A percentile compares a stretch with the other conserved stretches of the same genome.
Conservation (phyloP, 2,888 invertebrate genomes). For the Cantharis flavilabris region DNA sequence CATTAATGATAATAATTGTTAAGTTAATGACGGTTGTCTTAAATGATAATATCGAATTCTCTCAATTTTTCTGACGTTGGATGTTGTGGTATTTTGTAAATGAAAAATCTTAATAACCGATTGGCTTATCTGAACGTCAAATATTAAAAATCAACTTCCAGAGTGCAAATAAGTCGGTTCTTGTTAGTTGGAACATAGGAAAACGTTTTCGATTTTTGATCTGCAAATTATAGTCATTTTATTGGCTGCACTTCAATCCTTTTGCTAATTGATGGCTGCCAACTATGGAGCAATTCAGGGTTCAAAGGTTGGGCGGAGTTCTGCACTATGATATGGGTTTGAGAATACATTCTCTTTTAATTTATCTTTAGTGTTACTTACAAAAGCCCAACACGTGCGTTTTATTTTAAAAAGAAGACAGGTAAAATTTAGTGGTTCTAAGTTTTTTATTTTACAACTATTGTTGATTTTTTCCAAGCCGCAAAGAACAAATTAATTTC, state of each 20-base stretch:
- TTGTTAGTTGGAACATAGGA: background rate
- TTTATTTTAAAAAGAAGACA: background rate
- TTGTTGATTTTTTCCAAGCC: background rate
- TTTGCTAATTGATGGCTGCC: conserved; percentile 41
- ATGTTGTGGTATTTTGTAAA: background rate
- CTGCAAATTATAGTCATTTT: conserved; percentile 38
- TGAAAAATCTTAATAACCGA: conserved; percentile 17
- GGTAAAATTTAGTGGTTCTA: background rate
- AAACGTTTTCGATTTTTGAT: conserved; percentile 31
- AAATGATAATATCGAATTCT: background rate
- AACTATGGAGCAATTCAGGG: conserved; percentile 31
- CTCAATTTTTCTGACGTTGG: background rate
- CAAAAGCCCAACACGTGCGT: background rate
- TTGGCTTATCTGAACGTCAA: conserved; percentile 7
- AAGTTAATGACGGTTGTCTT: background rate
- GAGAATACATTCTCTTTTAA: background rate
- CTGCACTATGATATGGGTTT: conserved; percentile 39
- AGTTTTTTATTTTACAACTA: background rate
- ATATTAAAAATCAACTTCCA: background rate
- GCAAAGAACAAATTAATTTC: background rate
- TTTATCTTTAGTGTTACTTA: background rate
- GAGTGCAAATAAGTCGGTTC: conserved; percentile 13
- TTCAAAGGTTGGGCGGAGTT: conserved; percentile 39
- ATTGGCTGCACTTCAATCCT: conserved; percentile 37
- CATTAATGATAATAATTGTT: background rate